These are phyloP conservation scores for Phallusia fumigata DNA, from an alignment of 23 tunicate species.

Conservation along the genomic window DNA sequence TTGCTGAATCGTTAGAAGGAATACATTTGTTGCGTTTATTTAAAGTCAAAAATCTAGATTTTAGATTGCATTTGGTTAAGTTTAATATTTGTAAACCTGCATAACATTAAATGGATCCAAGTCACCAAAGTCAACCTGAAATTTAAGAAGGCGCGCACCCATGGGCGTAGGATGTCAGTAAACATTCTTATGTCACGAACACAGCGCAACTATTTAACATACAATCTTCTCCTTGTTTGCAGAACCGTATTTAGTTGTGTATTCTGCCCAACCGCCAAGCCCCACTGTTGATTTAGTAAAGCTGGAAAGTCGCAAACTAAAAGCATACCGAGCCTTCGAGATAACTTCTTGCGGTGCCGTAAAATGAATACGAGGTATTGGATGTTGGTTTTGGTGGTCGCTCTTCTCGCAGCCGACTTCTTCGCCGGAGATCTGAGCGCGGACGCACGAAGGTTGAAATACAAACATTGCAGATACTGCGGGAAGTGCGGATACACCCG, in stretches of 20 bases:
- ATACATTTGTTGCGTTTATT: too few species aligned
- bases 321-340: background rate
- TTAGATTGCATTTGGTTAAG: too few species aligned
- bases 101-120: too few species aligned
- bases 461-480: background rate
- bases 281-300: background rate
- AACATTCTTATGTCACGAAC: too few species aligned
- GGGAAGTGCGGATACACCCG: background rate
- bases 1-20: too few species aligned
- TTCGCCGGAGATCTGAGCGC: background rate
- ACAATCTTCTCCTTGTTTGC: background rate
- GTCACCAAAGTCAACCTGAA: too few species aligned
- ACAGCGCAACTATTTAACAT: background rate
- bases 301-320: background rate
- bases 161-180: too few species aligned
- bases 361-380: background rate
- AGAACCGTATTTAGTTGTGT: background rate
- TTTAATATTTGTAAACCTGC: too few species aligned
- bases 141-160: too few species aligned
- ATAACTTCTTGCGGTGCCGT: background rate
- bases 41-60: too few species aligned
- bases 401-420: background rate
- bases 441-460: background rate
- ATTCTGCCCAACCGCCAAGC: background rate
- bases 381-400: background rate